Evolutionary conservation across 2,797 vertebrate genomes (phyloP).

Genomic region (Myripristis murdjan): DNA sequence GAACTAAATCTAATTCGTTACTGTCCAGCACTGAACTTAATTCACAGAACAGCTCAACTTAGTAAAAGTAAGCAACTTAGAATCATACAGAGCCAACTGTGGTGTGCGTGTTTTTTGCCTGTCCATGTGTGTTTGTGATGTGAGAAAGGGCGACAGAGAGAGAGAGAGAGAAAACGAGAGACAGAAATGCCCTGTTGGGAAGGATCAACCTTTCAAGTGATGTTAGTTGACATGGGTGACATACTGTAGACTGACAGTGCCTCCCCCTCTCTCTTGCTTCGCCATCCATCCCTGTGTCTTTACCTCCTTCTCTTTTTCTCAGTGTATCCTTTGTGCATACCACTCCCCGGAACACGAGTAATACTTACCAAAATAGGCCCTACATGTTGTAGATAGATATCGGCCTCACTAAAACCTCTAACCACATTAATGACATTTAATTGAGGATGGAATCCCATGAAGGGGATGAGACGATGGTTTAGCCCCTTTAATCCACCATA

Average conservation of each 20-base stretch:
- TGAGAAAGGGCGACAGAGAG: constrained; percentile 16
- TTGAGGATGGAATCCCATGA: constrained; percentile 61
- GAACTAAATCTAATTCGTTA: too few species aligned
- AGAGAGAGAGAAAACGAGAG: constrained; percentile 14
- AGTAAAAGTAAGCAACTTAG: constrained; percentile 23
- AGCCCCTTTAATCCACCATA: constrained; percentile 72
- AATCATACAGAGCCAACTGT: constrained; percentile 9
- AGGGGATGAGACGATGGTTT: constrained; percentile 67
- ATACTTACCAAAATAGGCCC: constrained; percentile 43
- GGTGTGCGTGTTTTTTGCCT: not conserved
- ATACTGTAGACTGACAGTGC: constrained; percentile 4
- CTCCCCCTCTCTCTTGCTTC: constrained; percentile 11
- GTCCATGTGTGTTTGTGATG: constrained; percentile 14
- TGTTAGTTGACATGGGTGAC: constrained; percentile 34
- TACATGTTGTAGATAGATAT: constrained; percentile 39
- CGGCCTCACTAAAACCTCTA: constrained; percentile 62
- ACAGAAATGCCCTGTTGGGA: constrained; percentile 23
- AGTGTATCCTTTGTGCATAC: constrained; percentile 13
- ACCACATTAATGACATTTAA: constrained; percentile 71
- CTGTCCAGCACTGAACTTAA: constrained; percentile 7
- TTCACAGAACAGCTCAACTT: constrained; percentile 13
- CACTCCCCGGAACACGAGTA: constrained; percentile 41
- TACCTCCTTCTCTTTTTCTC: constrained; percentile 12
- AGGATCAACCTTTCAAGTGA: constrained; percentile 19
- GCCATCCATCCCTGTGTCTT: constrained; percentile 16